Evolutionary conservation across 2,888 invertebrate genomes (phyloP).

Genomic region (Acanthosepion lycidas): DNA sequence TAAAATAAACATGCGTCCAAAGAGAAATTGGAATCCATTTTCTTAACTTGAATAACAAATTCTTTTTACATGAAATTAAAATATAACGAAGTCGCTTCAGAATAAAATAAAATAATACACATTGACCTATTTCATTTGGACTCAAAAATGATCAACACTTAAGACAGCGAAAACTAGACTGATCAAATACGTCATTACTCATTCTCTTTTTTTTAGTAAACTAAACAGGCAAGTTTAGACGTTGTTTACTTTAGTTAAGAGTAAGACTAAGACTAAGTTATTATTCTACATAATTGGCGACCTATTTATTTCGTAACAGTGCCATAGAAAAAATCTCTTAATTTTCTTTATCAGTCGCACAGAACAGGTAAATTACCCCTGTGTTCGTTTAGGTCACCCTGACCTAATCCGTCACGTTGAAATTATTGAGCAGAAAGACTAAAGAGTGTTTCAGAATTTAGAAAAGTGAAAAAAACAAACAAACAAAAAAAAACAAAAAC

Average conservation of each 20-base stretch:
- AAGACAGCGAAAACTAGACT: neutral
- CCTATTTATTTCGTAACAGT: neutral
- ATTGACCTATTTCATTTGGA: no score
- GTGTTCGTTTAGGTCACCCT: neutral
- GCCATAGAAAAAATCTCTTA: neutral
- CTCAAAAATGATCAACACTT: neutral
- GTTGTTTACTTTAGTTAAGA: neutral
- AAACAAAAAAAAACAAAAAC: neutral
- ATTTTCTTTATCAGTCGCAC: neutral
- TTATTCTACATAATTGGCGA: neutral
- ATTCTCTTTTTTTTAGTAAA: neutral
- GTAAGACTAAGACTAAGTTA: no score
- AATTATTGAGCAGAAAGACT: neutral
- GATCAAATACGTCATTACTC: neutral
- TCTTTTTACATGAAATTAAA: no score
- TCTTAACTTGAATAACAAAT: no score
- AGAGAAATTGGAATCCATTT: no score
- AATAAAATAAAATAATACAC: no score
- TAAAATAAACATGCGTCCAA: no score
- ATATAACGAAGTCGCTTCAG: no score
- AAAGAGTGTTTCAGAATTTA: neutral
- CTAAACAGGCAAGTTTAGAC: neutral
- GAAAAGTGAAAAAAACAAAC: neutral
- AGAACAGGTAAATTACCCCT: conserved; percentile 15
- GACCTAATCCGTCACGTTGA: neutral